A percentile compares a stretch with the other conserved stretches of the same genome.
These are phyloP conservation scores for Pyrocephalus nanus DNA, from an alignment of 2,797 vertebrate species.

Conservation along the genomic window DNA sequence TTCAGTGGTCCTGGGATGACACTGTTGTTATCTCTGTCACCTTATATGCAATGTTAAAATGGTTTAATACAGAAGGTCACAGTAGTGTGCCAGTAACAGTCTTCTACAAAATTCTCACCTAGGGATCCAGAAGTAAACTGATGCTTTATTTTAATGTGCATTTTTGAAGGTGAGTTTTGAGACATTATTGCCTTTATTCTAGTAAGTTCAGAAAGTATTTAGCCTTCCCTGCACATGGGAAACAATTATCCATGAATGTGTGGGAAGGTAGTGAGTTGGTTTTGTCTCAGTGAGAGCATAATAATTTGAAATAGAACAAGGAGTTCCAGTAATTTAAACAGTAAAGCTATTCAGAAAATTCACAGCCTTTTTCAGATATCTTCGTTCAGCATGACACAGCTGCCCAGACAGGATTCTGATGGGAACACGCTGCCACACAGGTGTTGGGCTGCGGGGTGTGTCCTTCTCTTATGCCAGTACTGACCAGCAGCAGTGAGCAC, in stretches of 20 bases:
- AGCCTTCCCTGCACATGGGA: not conserved
- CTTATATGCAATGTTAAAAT: not conserved
- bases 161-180: not conserved
- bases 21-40: not conserved
- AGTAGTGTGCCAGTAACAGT: not conserved
- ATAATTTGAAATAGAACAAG: not conserved
- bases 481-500: not conserved
- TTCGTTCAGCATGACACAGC: not conserved
- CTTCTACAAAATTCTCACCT: not conserved
- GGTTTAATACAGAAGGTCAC: not conserved
- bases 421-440: not conserved
- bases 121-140: not conserved
- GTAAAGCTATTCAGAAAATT: not conserved
- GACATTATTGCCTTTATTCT: not conserved
- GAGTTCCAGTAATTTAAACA: not conserved
- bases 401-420: rapidly evolving
- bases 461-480: not conserved
- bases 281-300: not conserved
- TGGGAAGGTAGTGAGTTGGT: not conserved
- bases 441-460: rapidly evolving
- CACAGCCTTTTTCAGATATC: not conserved
- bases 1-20: not conserved
- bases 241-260: not conserved
- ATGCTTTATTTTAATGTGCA: not conserved
- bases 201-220: not conserved